Evolutionary conservation across 2,113 vertebrate species (phyloP), one percentile per base, ranked within the genome.

Genomic region (Prunella himalayana): DNA sequence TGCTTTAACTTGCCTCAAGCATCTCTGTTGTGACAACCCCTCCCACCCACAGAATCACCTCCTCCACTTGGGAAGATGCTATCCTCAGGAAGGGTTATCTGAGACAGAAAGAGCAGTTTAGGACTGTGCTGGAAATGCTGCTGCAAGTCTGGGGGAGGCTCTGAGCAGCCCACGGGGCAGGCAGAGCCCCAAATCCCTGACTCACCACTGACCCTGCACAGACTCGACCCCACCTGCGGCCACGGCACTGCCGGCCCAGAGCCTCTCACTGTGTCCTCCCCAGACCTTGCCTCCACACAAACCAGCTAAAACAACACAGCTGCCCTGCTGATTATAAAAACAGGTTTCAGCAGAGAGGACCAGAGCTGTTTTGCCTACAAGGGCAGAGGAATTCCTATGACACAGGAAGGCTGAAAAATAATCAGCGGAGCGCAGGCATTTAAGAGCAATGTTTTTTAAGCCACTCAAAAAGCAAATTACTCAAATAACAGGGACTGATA

Each of bases 241-340:
- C 4, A 7, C 0, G 1, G 65, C 70, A 31, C 2, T 11, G 53
- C 81, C 0, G 1, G 65, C 77, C 77, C 0, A 0, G 24, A 79
- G 72, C 79, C 61, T 50, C 73, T 27, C 42, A 3, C 44, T 1
- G 4, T 61, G 91, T 91, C 93, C 95, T 91, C 81, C 71, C 73
- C 86, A 68, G 94, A 41, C 91, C 94, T 14, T 45, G 39, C 61
- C 72, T 61, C 54, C 65, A 47, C 81, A 76, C 22, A 64, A 49
- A 79, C 66, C 94, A 95, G 89, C 93, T 95, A 95, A 94, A 97
- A 95, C 70, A 97, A 97, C 93, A 95, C 93, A 95, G 94, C 96
- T 96, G 93, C 86, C 9, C 6, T 15, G 82, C 41, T 15, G 37
- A 81, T 86, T 91, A 68, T 20, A 87, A 97, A 93, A 91, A 84